phyloP scores from a whole-genome alignment of 2,888 invertebrate genomes.

The Linyphia triangularis region DNA sequence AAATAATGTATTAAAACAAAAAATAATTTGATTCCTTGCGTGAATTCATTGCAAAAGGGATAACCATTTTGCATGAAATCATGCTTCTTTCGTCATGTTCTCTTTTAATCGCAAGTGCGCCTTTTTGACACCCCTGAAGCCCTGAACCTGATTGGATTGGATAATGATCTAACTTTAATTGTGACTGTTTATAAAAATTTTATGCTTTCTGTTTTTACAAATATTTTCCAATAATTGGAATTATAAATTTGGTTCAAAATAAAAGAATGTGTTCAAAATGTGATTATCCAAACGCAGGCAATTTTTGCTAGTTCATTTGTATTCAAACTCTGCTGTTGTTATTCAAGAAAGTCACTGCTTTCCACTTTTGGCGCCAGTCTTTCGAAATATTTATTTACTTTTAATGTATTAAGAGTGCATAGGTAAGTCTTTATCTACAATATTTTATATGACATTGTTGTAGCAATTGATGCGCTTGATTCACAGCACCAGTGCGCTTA shows the following conservation, averaged over 20 bases:
- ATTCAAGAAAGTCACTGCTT: background rate
- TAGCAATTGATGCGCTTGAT: background rate
- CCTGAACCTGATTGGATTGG: too few species aligned
- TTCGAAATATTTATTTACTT: constrained; percentile 13
- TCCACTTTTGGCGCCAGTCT: constrained; percentile 19
- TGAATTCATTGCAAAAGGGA: too few species aligned
- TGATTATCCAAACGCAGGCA: background rate
- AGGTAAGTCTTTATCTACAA: background rate
- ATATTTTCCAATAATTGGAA: constrained; percentile 1
- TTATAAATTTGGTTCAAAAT: background rate
- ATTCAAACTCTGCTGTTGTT: background rate
- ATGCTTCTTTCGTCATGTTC: too few species aligned
- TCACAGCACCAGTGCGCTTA: background rate
- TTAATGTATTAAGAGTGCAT: background rate
- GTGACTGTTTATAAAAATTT: background rate
- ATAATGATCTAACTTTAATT: background rate
- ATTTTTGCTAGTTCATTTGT: background rate
- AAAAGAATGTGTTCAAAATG: background rate
- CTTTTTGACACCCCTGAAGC: too few species aligned
- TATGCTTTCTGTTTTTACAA: background rate
- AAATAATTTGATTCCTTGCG: too few species aligned
- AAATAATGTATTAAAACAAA: too few species aligned
- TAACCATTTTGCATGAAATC: too few species aligned
- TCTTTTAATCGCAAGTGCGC: too few species aligned
- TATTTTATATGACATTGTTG: background rate